Evolutionary conservation across 2,888 invertebrate genomes (phyloP).

Genomic region (Rhimphoctona megacephalus): DNA sequence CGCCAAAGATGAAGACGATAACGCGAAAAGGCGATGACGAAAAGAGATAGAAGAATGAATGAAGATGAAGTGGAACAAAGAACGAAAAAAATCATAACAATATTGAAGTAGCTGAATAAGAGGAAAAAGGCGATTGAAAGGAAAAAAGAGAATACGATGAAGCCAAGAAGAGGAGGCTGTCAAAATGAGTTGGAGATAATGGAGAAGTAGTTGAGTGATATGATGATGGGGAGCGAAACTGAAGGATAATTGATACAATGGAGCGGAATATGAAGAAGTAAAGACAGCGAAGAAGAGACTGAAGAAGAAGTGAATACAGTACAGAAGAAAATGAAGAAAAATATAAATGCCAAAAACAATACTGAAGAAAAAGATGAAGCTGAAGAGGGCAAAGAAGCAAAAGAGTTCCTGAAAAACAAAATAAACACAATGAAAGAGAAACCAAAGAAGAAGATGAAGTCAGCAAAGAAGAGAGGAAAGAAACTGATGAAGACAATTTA

Average conservation of each 20-base stretch:
- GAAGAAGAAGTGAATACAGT: neutral
- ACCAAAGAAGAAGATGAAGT: neutral
- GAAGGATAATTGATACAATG: slow-evolving; percentile 9
- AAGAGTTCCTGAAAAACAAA: neutral
- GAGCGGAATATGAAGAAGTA: slow-evolving; percentile 4
- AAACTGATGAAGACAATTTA: neutral
- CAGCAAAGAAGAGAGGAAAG: neutral
- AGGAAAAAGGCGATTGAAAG: neutral
- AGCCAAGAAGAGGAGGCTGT: neutral
- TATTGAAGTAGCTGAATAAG: slow-evolving; percentile 6
- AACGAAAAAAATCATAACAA: slow-evolving; percentile 3
- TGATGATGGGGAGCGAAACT: neutral
- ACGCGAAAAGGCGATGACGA: slow-evolving; percentile 37
- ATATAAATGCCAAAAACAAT: neutral
- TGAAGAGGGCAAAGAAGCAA: neutral
- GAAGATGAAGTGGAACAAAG: slow-evolving; percentile 4
- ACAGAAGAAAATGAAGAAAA: neutral
- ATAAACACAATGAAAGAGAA: neutral
- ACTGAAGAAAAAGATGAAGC: neutral
- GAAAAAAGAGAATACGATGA: neutral
- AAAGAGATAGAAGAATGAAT: slow-evolving; percentile 39
- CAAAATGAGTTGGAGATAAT: neutral
- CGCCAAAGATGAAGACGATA: slow-evolving; percentile 2
- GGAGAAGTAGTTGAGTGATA: neutral
- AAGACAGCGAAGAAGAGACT: neutral